Percentiles rank a stretch among this genome's conserved stretches.
Conservation (phyloP, 2,888 invertebrate species). For the Ptychoptera contaminata region DNA sequence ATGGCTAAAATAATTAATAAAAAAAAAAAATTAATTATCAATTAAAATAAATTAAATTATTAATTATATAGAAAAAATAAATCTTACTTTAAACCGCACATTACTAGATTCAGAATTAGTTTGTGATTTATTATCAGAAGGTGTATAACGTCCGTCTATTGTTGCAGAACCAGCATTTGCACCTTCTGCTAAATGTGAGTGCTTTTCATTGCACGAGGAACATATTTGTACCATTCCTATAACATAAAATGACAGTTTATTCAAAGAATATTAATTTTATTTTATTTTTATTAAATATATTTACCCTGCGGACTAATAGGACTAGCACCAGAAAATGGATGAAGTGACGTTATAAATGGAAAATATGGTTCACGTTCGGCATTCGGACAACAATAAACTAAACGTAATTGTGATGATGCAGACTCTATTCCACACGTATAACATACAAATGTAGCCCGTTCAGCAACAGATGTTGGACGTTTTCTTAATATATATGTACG, state of each 20-base stretch:
- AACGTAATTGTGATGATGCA: slow-evolving; percentile 61
- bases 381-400: slow-evolving; percentile 72
- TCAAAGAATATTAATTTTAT: neutral
- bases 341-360: slow-evolving; percentile 70
- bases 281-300: slow-evolving; percentile 7
- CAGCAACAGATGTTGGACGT: slow-evolving; percentile 45
- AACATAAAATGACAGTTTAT: slow-evolving; percentile 9
- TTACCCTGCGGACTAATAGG: slow-evolving; percentile 76
- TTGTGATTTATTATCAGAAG: slow-evolving; percentile 26
- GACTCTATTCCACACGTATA: slow-evolving; percentile 76
- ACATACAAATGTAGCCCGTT: slow-evolving; percentile 66
- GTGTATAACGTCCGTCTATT: slow-evolving; percentile 21
- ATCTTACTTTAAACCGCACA: slow-evolving; percentile 27
- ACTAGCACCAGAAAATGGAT: slow-evolving; percentile 69
- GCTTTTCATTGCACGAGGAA: slow-evolving; percentile 68
- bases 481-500: slow-evolving; percentile 69
- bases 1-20: slow-evolving; percentile 29
- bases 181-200: slow-evolving; percentile 35
- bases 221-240: slow-evolving; percentile 73
- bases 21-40: neutral
- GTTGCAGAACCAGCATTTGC: slow-evolving; percentile 15
- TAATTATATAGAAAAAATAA: neutral
- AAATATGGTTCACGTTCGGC: slow-evolving; percentile 78
- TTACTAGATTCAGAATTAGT: slow-evolving; percentile 28
- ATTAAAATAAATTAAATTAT: neutral